phyloP scores from a whole-genome alignment of 1,140 invertebrate species.

The Dreissena rostriformis region DNA sequence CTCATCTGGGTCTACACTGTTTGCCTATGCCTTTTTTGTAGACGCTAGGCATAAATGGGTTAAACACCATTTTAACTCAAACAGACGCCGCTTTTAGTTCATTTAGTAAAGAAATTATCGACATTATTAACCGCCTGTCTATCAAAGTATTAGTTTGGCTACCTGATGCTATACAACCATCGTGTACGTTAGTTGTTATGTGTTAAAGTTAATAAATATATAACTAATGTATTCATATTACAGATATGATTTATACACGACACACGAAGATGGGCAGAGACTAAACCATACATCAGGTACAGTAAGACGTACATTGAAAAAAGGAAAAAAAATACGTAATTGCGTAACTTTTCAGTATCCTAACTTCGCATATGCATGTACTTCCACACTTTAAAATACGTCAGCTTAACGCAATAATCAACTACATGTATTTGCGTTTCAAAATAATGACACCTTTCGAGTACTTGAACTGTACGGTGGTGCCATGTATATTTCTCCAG shows the following conservation, averaged over 20 bases:
- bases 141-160: neutral
- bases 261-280: neutral
- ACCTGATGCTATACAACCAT: neutral
- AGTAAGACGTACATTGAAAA: neutral
- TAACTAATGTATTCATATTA: neutral
- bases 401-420: neutral
- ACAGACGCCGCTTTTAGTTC: too few species aligned
- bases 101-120: neutral
- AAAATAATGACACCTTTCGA: neutral
- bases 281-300: slow-evolving; percentile 36
- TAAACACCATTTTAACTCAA: too few species aligned
- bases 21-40: too few species aligned
- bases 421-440: neutral
- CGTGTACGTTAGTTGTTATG: neutral
- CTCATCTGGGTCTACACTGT: too few species aligned
- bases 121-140: neutral
- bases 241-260: slow-evolving; percentile 38
- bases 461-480: neutral
- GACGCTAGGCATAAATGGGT: too few species aligned
- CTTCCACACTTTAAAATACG: too few species aligned
- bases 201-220: neutral
- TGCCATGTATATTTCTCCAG: slow-evolving; percentile 29
- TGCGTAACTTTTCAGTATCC: too few species aligned
- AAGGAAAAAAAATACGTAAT: too few species aligned
- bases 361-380: too few species aligned